Percentiles rank a stretch among this genome's conserved stretches.
These are phyloP conservation scores for Unio pictorum DNA, from an alignment of 2,888 invertebrate genomes.

Conservation along the genomic window DNA sequence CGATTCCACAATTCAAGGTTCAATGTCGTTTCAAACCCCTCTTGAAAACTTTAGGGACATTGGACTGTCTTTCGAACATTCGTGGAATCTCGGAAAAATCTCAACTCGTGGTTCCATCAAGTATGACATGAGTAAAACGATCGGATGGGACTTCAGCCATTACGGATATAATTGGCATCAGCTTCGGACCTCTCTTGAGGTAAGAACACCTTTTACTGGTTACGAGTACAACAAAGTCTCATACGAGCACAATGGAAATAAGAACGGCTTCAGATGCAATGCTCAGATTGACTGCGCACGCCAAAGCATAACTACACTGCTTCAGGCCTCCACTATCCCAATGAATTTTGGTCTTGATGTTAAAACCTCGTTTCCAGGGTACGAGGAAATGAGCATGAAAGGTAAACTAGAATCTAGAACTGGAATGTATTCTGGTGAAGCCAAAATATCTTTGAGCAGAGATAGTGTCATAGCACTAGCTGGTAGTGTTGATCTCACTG, in stretches of 20 bases:
- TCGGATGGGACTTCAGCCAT: conserved; percentile 26
- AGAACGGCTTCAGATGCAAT: conserved; percentile 39
- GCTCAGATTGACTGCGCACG: conserved; percentile 22
- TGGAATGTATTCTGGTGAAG: too few relatives aligned
- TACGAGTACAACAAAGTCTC: too few relatives aligned
- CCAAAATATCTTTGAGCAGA: too few relatives aligned
- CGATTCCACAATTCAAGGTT: conserved; percentile 29
- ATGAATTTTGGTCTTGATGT: too few relatives aligned
- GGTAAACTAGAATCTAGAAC: too few relatives aligned
- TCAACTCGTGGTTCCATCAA: conserved; percentile 23
- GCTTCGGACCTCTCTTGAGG: too few relatives aligned
- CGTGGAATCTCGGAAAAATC: conserved; percentile 19
- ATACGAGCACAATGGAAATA: conserved; percentile 33
- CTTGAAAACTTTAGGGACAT: conserved; percentile 30
- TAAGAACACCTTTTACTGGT: too few relatives aligned
- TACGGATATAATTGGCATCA: too few relatives aligned
- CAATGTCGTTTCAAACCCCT: conserved; percentile 37
- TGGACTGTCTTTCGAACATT: conserved; percentile 31
- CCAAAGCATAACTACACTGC: conserved; percentile 14
- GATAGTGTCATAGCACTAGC: too few relatives aligned
- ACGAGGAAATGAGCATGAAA: too few relatives aligned
- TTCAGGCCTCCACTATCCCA: conserved; percentile 14
- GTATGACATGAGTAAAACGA: conserved; percentile 20
- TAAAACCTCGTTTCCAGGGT: too few relatives aligned
- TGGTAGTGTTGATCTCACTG: too few relatives aligned